Percentiles rank a stretch among this genome's conserved stretches.
Evolutionary conservation across 2,113 vertebrate genomes (phyloP).

Genomic region (Malurus elegans): DNA sequence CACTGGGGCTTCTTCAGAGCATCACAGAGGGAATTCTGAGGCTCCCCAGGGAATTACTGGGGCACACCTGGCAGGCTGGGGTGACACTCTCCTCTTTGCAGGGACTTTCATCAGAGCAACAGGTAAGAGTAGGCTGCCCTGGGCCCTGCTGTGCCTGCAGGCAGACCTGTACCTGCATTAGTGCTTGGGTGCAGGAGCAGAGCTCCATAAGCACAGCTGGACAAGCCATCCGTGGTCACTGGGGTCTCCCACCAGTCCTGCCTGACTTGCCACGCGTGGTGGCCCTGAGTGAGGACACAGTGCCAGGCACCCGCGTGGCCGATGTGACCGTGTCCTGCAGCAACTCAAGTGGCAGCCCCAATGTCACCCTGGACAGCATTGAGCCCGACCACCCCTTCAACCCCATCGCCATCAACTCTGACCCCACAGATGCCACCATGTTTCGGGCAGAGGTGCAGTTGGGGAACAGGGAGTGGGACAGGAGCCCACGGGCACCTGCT

Average conservation of each 20-base stretch:
- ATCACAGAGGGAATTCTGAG: background rate
- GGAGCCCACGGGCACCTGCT: fast-evolving
- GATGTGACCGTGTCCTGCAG: constrained; percentile 59
- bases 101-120: background rate
- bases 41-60: background rate
- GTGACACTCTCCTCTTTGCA: constrained; percentile 8
- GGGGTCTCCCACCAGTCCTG: background rate
- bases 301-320: background rate
- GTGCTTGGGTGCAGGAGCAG: background rate
- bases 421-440: fast-evolving
- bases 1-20: background rate
- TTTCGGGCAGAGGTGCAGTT: background rate
- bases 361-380: background rate
- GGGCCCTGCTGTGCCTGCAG: fast-evolving
- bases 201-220: background rate
- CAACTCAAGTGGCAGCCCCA: background rate
- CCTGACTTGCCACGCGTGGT: constrained; percentile 33
- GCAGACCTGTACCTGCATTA: fast-evolving
- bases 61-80: background rate
- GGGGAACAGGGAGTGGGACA: fast-evolving
- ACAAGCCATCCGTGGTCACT: fast-evolving
- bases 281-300: constrained; percentile 39
- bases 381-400: constrained; percentile 4
- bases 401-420: background rate
- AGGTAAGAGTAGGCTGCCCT: background rate